These are phyloP conservation scores for Collichthys lucidus DNA, from an alignment of 2,113 vertebrate species.

Conservation along the genomic window DNA sequence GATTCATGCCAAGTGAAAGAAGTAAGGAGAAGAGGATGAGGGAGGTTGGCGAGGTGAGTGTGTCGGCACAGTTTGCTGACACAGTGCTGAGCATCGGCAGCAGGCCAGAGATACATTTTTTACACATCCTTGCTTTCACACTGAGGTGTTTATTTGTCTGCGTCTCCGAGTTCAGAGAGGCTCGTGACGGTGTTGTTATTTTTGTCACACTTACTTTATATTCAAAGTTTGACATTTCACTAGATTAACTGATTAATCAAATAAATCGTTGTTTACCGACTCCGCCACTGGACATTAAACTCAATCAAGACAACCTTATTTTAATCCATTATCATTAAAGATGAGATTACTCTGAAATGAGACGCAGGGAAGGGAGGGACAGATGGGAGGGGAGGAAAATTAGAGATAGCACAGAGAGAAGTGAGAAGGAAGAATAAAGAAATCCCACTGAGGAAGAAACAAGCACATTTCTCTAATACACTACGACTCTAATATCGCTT, in stretches of 20 bases:
- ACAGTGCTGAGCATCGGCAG: conserved; percentile 1
- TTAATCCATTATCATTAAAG: conserved; percentile 68
- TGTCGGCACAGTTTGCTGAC: conserved; percentile 33
- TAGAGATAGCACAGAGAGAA: conserved; percentile 42
- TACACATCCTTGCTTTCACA: conserved; percentile 3
- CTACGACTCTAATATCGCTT: conserved; percentile 61
- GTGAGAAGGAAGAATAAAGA: conserved; percentile 47
- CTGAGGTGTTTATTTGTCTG: conserved; percentile 41
- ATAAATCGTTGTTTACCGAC: conserved; percentile 73
- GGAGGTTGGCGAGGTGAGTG: conserved; percentile 10
- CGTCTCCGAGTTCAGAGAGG: conserved; percentile 33
- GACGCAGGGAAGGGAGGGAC: conserved; percentile 36
- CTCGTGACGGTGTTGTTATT: conserved; percentile 32
- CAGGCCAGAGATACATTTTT: conserved; percentile 20
- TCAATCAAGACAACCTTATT: conserved; percentile 60
- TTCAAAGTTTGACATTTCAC: conserved; percentile 74
- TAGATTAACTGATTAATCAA: conserved; percentile 71
- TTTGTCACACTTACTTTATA: conserved; percentile 58
- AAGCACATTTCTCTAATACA: conserved; percentile 12
- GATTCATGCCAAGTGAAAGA: conserved; percentile 31
- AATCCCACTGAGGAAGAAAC: conserved; percentile 45
- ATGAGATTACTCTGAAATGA: conserved; percentile 49
- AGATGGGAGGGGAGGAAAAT: conserved; percentile 46
- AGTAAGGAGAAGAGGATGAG: conserved; percentile 3
- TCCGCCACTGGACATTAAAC: conserved; percentile 62